Conservation (phyloP, 2,888 invertebrate species). For the Crematogaster levior region DNA sequence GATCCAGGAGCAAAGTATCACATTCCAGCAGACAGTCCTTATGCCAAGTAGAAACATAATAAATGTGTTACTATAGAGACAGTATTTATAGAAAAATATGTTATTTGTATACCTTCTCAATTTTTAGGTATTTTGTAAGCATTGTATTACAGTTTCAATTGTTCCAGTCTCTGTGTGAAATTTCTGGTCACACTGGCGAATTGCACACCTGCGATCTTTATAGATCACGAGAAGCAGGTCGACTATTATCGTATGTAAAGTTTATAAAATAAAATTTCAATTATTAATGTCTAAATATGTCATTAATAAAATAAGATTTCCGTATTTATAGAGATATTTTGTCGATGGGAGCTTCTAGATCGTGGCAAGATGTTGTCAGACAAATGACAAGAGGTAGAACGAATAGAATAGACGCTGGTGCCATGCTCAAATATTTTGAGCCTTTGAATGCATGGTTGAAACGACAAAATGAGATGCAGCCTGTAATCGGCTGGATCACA, state of each 20-base stretch:
- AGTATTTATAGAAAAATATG: background rate
- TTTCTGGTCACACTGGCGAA: conserved; percentile 90
- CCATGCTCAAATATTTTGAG: conserved; percentile 93
- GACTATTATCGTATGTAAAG: conserved; percentile 89
- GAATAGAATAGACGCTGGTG: conserved; percentile 91
- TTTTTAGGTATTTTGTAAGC: conserved; percentile 92
- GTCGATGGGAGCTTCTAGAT: conserved; percentile 89
- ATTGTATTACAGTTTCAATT: conserved; percentile 95
- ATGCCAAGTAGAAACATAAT: conserved; percentile 86
- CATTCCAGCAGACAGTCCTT: conserved; percentile 90
- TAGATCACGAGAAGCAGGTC: conserved; percentile 92
- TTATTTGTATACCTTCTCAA: background rate
- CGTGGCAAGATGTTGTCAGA: conserved; percentile 91
- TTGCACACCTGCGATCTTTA: conserved; percentile 94
- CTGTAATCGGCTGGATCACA: conserved; percentile 91
- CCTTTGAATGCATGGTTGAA: conserved; percentile 93
- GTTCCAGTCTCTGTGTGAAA: conserved; percentile 91
- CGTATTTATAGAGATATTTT: conserved; percentile 88
- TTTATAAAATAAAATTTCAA: background rate
- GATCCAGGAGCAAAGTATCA: conserved; percentile 95
- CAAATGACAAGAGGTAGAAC: conserved; percentile 90
- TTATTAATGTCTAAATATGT: background rate
- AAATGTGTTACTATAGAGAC: background rate
- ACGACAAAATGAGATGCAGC: conserved; percentile 91
- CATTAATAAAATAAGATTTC: background rate